Evolutionary conservation across 2,888 invertebrate genomes (phyloP).

Genomic region (Chrysina gloriosa): DNA sequence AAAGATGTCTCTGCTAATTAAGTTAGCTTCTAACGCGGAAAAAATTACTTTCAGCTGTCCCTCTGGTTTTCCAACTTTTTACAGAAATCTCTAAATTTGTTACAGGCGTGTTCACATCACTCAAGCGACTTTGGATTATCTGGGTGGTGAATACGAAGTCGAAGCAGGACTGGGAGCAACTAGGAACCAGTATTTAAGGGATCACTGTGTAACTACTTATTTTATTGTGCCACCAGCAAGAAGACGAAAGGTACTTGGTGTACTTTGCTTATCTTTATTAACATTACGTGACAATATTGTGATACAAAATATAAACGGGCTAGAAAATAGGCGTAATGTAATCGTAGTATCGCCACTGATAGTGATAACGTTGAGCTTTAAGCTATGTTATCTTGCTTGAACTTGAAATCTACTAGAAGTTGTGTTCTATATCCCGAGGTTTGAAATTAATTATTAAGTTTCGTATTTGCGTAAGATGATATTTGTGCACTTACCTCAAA

Average conservation of each 20-base stretch:
- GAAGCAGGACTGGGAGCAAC: constrained; percentile 88
- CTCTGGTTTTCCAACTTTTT: too few species aligned
- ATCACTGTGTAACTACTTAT: constrained; percentile 87
- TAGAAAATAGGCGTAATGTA: neutral
- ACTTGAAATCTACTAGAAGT: too few species aligned
- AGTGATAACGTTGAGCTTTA: too few species aligned
- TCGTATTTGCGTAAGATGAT: too few species aligned
- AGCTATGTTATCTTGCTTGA: too few species aligned
- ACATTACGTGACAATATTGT: neutral
- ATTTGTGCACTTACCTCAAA: too few species aligned
- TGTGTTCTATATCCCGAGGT: too few species aligned
- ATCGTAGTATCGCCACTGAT: neutral
- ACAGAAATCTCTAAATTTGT: too few species aligned
- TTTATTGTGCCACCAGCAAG: constrained; percentile 90
- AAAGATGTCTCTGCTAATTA: too few species aligned
- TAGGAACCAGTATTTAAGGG: constrained; percentile 83
- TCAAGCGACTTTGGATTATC: constrained; percentile 84
- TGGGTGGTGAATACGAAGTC: constrained; percentile 90
- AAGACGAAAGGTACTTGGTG: constrained; percentile 78
- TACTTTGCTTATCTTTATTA: neutral
- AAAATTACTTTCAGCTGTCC: too few species aligned
- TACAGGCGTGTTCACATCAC: constrained; percentile 85
- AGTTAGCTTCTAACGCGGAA: too few species aligned
- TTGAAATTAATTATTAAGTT: too few species aligned
- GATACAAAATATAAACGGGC: constrained; percentile 8